Percentiles rank a stretch among this genome's conserved stretches.
These are phyloP conservation scores for Isaurus tuberculatus DNA, from an alignment of 92 coral and sea anemone species.

Conservation along the genomic window DNA sequence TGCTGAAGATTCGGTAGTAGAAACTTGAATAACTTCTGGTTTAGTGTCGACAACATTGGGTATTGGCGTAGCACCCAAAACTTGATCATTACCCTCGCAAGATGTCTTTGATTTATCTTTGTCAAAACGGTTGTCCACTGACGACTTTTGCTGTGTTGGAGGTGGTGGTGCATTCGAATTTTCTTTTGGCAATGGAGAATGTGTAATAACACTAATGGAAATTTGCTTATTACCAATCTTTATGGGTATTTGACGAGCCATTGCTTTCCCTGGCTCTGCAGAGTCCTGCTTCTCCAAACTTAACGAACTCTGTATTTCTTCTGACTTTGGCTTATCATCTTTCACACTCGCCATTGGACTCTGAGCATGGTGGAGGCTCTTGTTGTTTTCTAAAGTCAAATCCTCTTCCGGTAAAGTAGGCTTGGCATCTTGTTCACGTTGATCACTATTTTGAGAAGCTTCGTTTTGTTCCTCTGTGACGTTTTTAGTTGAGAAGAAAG, in stretches of 20 bases:
- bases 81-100: neutral
- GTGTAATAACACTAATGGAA: slow-evolving; percentile 38
- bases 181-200: slow-evolving; percentile 1
- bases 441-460: slow-evolving; percentile 34
- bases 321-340: neutral
- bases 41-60: neutral
- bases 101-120: neutral
- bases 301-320: neutral
- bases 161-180: neutral
- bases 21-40: neutral
- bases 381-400: slow-evolving; percentile 52
- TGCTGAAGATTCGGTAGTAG: neutral
- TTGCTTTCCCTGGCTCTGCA: neutral
- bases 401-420: slow-evolving; percentile 69
- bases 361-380: slow-evolving; percentile 18
- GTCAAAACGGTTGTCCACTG: slow-evolving; percentile 4
- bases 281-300: neutral
- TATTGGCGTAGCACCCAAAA: slow-evolving; percentile 24
- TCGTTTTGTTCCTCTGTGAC: slow-evolving; percentile 39
- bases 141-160: slow-evolving; percentile 1
- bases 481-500: slow-evolving; percentile 44
- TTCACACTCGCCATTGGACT: slow-evolving; percentile 14
- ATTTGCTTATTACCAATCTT: slow-evolving; percentile 37
- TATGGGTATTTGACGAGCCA: slow-evolving; percentile 42
- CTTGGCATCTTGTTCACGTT: slow-evolving; percentile 9